These are phyloP conservation scores for Pelmatolapia mariae DNA, from an alignment of 2,113 vertebrate genomes.

Conservation along the genomic window DNA sequence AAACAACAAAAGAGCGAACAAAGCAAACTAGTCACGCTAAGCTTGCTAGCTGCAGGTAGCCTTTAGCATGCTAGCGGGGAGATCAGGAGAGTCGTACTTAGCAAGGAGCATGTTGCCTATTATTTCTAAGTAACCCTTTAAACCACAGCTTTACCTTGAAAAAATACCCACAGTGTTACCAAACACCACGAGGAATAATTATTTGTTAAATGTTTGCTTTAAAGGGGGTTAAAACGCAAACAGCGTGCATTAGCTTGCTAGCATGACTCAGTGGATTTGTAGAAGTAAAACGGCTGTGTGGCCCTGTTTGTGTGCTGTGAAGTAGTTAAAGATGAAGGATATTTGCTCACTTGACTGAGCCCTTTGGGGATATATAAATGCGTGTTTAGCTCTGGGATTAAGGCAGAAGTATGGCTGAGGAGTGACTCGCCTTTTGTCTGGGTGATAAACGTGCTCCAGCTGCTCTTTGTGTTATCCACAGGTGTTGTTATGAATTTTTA, in stretches of 20 bases:
- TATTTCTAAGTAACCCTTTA: background rate
- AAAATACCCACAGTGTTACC: rapidly evolving
- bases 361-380: no score
- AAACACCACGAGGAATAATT: background rate
- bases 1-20: slow-evolving; percentile 10
- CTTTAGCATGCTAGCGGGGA: slow-evolving; percentile 20
- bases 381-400: background rate
- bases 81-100: background rate
- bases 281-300: slow-evolving; percentile 73
- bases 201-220: background rate
- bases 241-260: slow-evolving; percentile 56
- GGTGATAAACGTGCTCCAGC: background rate
- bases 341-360: background rate
- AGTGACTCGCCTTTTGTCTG: background rate
- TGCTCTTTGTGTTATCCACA: background rate
- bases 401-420: background rate
- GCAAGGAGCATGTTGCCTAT: background rate
- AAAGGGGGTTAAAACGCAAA: background rate
- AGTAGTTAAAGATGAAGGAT: background rate
- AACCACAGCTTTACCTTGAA: rapidly evolving
- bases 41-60: background rate
- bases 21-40: background rate
- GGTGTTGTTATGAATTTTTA: background rate
- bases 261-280: slow-evolving; percentile 78
- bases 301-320: slow-evolving; percentile 50